Base-by-base conservation (phyloP, 2,113 vertebrate species). In the Genyomyrus donnyi region DNA sequence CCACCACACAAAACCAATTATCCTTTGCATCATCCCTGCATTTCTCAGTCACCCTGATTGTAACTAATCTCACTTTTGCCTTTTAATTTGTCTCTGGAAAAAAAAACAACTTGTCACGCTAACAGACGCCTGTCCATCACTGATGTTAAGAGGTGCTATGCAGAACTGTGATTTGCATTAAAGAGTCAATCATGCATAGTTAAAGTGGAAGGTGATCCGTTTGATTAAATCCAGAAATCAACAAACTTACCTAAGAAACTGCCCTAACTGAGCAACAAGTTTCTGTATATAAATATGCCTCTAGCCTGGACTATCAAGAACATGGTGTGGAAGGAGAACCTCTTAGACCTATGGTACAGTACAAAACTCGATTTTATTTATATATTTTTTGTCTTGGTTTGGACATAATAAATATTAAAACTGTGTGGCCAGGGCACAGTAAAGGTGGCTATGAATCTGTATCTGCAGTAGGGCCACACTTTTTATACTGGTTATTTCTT, bases 401-500 rank as follows among this genome's bases (percentile, higher is more conserved):
- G 50, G 19, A 70, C 70, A 48, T 84, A 88, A 83, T 88, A 56
- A 88, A 90, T 52, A 80, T 80, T 80, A 42, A 35, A 35, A 80
- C 39, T 48, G 39, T 56, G 86, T 50, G 39, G 87, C 50, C 70
- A 35, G 49, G 53, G 85, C 49, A 77, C 66, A 83, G 86, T 83
- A 24, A 49, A 88, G 58, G 85, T 56, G 86, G 66, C 45, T 39
- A 9, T 31, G 74, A 74, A 84, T 88, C 50, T 45, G 9, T 90
- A 45, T 90, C 87, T 90, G 66, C 87, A 84, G 90, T 87, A 88
- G 70, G 70, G 70, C 90, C 74, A 53, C 80, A 85, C 70, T 53
- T 90, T 90, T 86, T 87, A 42, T 42, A 42, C 49, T 86, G 84
- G 62, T 48, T 88, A 83, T 90, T 90, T 66, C 87, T 80, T 88